phyloP scores from a whole-genome alignment of 2,888 invertebrate species.

The Strigamia crassipes region DNA sequence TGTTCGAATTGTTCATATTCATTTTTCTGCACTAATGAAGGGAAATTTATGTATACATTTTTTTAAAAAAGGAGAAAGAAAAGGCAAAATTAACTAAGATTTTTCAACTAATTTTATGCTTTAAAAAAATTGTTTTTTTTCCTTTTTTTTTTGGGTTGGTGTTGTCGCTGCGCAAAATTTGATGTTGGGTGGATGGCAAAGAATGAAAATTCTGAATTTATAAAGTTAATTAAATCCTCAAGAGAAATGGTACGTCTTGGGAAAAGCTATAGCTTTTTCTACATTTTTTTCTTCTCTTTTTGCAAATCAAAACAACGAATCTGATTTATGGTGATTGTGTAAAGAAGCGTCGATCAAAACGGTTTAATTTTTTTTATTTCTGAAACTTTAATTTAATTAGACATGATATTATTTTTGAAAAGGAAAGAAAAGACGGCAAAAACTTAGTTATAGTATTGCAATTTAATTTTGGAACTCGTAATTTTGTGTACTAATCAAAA shows the following conservation, averaged over 20 bases:
- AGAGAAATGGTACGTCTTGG: neutral
- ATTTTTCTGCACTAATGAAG: slow-evolving; percentile 22
- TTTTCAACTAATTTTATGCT: neutral
- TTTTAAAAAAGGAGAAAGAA: neutral
- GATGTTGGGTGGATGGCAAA: neutral
- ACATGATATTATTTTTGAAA: neutral
- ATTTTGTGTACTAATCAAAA: neutral
- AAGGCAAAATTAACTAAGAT: slow-evolving; percentile 7
- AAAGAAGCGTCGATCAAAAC: slow-evolving; percentile 3
- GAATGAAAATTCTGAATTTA: neutral
- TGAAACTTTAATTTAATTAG: neutral
- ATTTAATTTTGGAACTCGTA: neutral
- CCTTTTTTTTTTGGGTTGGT: neutral
- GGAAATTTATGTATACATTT: neutral
- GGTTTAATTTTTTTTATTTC: neutral
- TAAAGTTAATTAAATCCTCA: slow-evolving; percentile 24
- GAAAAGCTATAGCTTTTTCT: neutral
- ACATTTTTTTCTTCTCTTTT: neutral
- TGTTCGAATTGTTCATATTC: slow-evolving; percentile 37
- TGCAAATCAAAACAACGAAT: neutral
- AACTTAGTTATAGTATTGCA: neutral
- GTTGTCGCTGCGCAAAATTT: neutral
- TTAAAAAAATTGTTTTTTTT: neutral
- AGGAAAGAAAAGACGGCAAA: neutral
- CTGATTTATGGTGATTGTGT: neutral